phyloP scores from a whole-genome alignment of 2,888 invertebrate species.

The Apamea sordens region DNA sequence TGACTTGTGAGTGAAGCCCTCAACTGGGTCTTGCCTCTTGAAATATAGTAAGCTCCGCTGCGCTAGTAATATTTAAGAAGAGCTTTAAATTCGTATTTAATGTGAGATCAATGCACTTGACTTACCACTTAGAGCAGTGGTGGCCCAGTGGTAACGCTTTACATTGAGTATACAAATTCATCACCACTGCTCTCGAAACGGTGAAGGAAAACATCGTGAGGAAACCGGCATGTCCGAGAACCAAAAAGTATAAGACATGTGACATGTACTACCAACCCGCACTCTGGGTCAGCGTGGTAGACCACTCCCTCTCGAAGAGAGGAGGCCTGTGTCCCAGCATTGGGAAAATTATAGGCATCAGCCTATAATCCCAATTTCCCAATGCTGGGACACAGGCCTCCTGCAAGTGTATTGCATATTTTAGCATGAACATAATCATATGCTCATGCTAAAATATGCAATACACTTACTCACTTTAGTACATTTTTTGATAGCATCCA shows the following conservation, averaged over 20 bases:
- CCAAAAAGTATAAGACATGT: neutral
- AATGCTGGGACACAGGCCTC: no score
- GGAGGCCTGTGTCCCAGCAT: no score
- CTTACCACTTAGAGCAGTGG: neutral
- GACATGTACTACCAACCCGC: neutral
- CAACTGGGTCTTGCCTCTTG: neutral
- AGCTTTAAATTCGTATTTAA: neutral
- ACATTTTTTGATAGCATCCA: no score
- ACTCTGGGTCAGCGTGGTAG: neutral
- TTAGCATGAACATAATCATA: no score
- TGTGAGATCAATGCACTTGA: slow-evolving; percentile 2
- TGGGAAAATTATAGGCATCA: no score
- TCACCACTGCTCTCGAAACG: neutral
- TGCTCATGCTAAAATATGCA: no score
- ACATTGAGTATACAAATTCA: neutral
- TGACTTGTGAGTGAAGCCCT: neutral
- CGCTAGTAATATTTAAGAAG: neutral
- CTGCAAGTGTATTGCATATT: no score
- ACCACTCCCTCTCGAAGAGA: no score
- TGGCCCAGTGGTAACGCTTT: neutral
- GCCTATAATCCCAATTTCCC: no score
- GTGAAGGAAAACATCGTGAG: neutral
- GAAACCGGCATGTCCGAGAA: neutral
- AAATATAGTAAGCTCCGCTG: neutral
- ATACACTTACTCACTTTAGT: neutral